Evolutionary conservation across 2,113 vertebrate genomes (phyloP).

Genomic region (Podarcis raffonei): DNA sequence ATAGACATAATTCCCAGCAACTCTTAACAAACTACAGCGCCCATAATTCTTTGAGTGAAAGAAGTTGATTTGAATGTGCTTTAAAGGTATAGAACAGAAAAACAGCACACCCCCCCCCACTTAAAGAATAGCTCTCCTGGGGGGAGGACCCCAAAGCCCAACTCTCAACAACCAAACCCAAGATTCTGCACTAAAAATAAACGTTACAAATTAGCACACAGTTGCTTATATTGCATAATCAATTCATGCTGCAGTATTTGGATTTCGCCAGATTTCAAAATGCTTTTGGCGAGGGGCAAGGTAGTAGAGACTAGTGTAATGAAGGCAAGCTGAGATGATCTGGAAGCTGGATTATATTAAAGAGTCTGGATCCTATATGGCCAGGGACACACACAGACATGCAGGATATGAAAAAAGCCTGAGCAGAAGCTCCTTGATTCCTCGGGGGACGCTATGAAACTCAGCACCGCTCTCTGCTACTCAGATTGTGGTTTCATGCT

Average conservation of each 20-base stretch:
- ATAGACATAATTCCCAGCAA: no score
- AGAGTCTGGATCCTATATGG: conserved; percentile 11
- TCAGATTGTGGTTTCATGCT: conserved; percentile 56
- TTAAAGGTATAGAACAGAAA: background rate
- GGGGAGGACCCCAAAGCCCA: background rate
- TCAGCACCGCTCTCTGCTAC: conserved; percentile 48
- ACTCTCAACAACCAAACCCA: background rate
- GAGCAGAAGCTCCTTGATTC: conserved; percentile 41
- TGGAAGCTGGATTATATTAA: conserved; percentile 10
- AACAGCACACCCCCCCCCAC: background rate
- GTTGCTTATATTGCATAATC: conserved; percentile 22
- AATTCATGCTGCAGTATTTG: conserved; percentile 17
- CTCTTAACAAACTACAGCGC: no score
- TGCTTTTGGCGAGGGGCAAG: background rate
- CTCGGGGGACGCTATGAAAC: conserved; percentile 37
- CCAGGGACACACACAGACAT: conserved; percentile 26
- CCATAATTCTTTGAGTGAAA: no score
- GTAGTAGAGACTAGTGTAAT: background rate
- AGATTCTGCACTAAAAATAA: conserved; percentile 5
- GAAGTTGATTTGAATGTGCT: no score
- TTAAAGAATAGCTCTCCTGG: background rate
- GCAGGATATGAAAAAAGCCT: conserved; percentile 28
- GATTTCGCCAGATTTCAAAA: conserved; percentile 15
- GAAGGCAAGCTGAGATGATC: background rate
- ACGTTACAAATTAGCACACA: background rate